Conservation (phyloP, 2,113 vertebrate genomes). For the Montifringilla adamsi region DNA sequence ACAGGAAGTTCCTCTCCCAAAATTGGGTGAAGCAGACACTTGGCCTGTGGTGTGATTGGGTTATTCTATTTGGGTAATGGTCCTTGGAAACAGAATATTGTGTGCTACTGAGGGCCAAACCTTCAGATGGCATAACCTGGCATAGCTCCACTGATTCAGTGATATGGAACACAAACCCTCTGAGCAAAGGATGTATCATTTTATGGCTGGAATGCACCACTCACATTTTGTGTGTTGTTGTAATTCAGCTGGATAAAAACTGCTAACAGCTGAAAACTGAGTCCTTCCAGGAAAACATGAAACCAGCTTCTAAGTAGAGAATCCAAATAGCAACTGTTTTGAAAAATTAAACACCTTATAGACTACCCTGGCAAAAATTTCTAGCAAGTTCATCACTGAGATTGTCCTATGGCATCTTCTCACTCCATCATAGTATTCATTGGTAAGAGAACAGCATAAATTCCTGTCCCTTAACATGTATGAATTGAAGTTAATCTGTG, state of each 20-base stretch:
- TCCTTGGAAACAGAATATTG: not conserved
- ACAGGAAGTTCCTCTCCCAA: not conserved
- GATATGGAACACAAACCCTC: not conserved
- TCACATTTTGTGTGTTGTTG: not conserved
- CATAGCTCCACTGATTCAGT: not conserved
- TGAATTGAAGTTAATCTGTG: constrained; percentile 14
- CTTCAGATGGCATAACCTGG: constrained; percentile 12
- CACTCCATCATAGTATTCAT: not conserved
- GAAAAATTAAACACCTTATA: not conserved
- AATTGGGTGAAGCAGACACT: not conserved
- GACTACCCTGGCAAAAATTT: not conserved
- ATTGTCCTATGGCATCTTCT: not conserved
- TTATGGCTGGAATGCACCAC: not conserved
- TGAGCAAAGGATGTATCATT: not conserved
- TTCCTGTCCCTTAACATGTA: constrained; percentile 8
- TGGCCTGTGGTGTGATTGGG: not conserved
- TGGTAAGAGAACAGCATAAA: constrained; percentile 2
- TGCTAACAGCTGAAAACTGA: not conserved
- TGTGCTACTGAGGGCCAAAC: not conserved
- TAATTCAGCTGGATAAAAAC: not conserved
- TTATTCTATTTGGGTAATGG: constrained; percentile 6
- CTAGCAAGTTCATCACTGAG: not conserved
- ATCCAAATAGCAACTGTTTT: not conserved
- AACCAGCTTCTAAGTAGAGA: not conserved
- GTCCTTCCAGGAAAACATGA: not conserved